Percentiles rank a stretch among this genome's conserved stretches.
These are phyloP conservation scores for Drosophila nigritarsus DNA, from an alignment of 2,888 invertebrate species.

Conservation along the genomic window DNA sequence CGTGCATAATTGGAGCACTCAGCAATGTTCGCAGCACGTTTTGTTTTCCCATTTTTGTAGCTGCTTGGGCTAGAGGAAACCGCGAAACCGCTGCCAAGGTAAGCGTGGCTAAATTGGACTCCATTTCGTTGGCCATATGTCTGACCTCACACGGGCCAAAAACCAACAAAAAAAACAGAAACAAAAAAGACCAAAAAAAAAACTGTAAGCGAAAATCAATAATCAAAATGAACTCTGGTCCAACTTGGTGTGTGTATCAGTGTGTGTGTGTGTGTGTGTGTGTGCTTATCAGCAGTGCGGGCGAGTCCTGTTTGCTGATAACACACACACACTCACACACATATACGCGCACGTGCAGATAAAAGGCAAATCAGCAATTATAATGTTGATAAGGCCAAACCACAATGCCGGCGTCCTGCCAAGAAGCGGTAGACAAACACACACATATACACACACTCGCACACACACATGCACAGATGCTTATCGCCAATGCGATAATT, in stretches of 20 bases:
- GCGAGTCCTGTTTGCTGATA: slow-evolving; percentile 67
- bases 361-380: slow-evolving; percentile 61
- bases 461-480: slow-evolving; percentile 9
- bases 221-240: slow-evolving; percentile 8
- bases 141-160: slow-evolving; percentile 39
- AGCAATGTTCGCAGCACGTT: slow-evolving; percentile 45
- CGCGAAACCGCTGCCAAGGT: slow-evolving; percentile 68
- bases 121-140: slow-evolving; percentile 36
- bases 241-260: background rate
- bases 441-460: background rate
- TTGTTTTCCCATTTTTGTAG: slow-evolving; percentile 25
- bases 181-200: background rate
- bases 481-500: slow-evolving; percentile 44
- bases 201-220: slow-evolving; percentile 18
- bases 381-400: slow-evolving; percentile 39
- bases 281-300: slow-evolving; percentile 51
- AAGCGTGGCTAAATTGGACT: slow-evolving; percentile 33
- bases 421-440: slow-evolving; percentile 20
- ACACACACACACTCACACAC: slow-evolving; percentile 4
- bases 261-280: too few species aligned
- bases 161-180: slow-evolving; percentile 14
- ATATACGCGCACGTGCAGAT: slow-evolving; percentile 25
- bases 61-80: slow-evolving; percentile 48
- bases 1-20: slow-evolving; percentile 70
- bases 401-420: slow-evolving; percentile 59